These are phyloP conservation scores for Gymnarchus niloticus DNA, from an alignment of 2,113 vertebrate genomes.

Conservation along the genomic window DNA sequence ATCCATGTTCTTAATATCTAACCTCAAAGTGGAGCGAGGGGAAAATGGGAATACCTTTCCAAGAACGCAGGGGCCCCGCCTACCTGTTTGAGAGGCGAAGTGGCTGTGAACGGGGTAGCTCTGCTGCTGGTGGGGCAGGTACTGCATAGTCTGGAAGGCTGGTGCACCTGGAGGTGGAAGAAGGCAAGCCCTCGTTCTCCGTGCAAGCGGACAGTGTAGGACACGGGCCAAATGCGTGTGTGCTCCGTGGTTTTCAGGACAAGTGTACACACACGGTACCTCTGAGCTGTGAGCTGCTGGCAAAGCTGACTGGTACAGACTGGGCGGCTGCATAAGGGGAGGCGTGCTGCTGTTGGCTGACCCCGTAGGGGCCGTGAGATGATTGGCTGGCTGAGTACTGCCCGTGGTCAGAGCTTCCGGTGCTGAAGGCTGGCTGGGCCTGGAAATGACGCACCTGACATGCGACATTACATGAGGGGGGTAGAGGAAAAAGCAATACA, in stretches of 20 bases:
- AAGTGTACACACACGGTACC: constrained; percentile 48
- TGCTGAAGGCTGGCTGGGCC: constrained; percentile 64
- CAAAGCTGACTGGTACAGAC: constrained; percentile 70
- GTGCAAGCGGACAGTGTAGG: neutral
- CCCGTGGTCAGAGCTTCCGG: constrained; percentile 71
- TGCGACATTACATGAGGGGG: neutral
- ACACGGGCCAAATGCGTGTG: too few relatives aligned
- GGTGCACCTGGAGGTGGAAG: constrained; percentile 63
- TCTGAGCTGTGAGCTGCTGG: constrained; percentile 76
- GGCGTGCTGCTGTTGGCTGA: constrained; percentile 67
- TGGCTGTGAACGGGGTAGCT: constrained; percentile 76
- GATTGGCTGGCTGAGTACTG: constrained; percentile 72
- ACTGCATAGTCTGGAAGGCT: constrained; percentile 80
- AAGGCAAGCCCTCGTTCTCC: neutral
- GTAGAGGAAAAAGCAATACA: neutral
- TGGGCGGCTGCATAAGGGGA: constrained; percentile 63
- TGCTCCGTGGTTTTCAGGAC: neutral
- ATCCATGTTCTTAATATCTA: too few relatives aligned
- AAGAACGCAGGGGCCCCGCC: neutral
- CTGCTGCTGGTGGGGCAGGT: constrained; percentile 76
- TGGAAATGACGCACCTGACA: constrained; percentile 73
- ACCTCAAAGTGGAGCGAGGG: too few relatives aligned
- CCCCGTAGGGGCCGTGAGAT: constrained; percentile 66
- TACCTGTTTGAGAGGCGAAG: constrained; percentile 78
- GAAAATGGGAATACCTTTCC: too few relatives aligned